These are phyloP conservation scores for Procambarus clarkii DNA, from an alignment of 1,140 invertebrate genomes.

Conservation along the genomic window DNA sequence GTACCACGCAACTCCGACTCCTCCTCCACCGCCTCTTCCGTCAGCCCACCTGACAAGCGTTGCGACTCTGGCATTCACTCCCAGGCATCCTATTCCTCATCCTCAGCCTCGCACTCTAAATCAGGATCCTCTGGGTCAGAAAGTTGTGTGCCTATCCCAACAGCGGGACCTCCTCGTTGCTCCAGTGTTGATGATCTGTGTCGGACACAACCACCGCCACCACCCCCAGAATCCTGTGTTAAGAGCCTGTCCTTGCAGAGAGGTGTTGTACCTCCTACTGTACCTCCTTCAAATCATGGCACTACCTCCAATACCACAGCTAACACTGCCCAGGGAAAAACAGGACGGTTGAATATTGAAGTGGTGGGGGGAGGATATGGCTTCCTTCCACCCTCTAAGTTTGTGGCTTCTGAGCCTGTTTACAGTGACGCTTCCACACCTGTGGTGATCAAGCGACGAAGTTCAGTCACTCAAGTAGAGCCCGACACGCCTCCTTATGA, in stretches of 20 bases:
- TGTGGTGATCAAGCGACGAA: constrained; percentile 70
- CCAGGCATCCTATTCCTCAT: constrained; percentile 70
- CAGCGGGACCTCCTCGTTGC: constrained; percentile 49
- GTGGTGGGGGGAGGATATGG: constrained; percentile 71
- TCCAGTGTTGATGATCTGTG: constrained; percentile 72
- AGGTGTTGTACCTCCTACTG: constrained; percentile 53
- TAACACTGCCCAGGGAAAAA: constrained; percentile 14
- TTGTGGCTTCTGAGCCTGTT: constrained; percentile 71
- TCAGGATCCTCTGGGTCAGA: constrained; percentile 72
- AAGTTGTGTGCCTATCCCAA: constrained; percentile 57
- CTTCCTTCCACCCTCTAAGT: constrained; percentile 71
- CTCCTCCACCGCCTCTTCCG: constrained; percentile 70
- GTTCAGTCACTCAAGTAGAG: constrained; percentile 70
- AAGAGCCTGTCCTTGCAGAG: constrained; percentile 70
- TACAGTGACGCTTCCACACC: constrained; percentile 72
- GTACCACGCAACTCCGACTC: constrained; percentile 62
- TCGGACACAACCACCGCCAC: constrained; percentile 49
- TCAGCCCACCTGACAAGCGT: constrained; percentile 71
- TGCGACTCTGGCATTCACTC: constrained; percentile 72
- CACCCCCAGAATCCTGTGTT: constrained; percentile 53
- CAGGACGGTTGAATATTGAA: constrained; percentile 66
- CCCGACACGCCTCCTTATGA: constrained; percentile 72
- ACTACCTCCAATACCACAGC: background rate
- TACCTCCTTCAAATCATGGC: constrained; percentile 20
- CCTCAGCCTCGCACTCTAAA: constrained; percentile 71